Evolutionary conservation across 2,797 vertebrate species (phyloP).

Genomic region (Eleutherodactylus coqui): DNA sequence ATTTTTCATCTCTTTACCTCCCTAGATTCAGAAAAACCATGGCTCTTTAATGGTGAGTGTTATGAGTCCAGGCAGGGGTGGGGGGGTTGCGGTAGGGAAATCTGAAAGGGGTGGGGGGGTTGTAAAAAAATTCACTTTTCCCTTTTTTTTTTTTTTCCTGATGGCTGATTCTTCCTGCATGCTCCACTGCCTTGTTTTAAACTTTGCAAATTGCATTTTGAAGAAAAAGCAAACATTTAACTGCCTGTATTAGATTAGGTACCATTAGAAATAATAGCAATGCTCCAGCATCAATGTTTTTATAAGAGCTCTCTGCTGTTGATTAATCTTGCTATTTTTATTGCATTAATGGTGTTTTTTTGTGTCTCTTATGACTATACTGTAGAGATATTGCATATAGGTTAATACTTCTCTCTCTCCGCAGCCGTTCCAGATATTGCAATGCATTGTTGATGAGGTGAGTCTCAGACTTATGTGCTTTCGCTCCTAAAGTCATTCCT

Average conservation of each 20-base stretch:
- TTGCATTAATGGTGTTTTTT: conserved; percentile 98
- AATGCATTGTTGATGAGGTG: conserved; percentile 99
- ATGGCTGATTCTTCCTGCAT: conserved; percentile 90
- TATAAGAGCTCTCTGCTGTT: conserved; percentile 99
- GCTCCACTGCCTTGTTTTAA: conserved; percentile 99
- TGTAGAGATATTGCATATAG: conserved; percentile 94
- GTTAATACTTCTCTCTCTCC: conserved; percentile 84
- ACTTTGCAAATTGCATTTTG: conserved; percentile 99
- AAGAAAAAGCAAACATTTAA: conserved; percentile 99
- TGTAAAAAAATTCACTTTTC: conserved; percentile 84
- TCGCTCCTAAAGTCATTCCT: conserved; percentile 99
- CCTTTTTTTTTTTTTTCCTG: conserved; percentile 87
- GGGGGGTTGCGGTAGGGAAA: neutral
- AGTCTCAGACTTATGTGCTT: conserved; percentile 99
- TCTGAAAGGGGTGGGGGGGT: conserved; percentile 14
- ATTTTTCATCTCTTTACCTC: conserved; percentile 47
- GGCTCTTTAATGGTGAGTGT: conserved; percentile 98
- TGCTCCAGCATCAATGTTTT: conserved; percentile 95
- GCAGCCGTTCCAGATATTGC: conserved; percentile 98
- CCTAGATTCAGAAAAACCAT: conserved; percentile 92
- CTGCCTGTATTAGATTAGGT: conserved; percentile 99
- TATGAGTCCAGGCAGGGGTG: conserved; percentile 85
- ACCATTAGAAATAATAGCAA: conserved; percentile 99
- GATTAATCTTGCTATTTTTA: conserved; percentile 99
- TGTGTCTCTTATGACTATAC: conserved; percentile 85